A percentile compares a stretch with the other conserved stretches of the same genome.
These are phyloP conservation scores for Apodemia duryi DNA, from an alignment of 2,888 invertebrate genomes.

Conservation along the genomic window DNA sequence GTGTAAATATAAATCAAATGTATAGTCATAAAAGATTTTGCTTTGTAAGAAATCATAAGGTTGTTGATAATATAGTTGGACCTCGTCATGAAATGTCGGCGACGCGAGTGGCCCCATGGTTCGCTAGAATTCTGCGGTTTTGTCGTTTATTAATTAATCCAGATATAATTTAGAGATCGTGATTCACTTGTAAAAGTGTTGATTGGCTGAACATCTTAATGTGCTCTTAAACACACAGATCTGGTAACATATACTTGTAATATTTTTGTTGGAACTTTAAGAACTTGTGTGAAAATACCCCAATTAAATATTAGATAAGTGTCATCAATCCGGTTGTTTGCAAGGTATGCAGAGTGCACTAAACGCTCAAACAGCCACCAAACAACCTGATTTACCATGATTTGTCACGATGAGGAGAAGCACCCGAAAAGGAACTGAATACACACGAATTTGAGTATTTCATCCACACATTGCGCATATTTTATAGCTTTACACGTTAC, in stretches of 20 bases:
- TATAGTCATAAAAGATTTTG: too few relatives aligned
- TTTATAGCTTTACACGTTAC: too few relatives aligned
- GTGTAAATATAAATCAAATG: too few relatives aligned
- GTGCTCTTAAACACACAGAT: not conserved
- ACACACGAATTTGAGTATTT: too few relatives aligned
- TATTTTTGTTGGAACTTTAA: not conserved
- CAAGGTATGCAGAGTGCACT: too few relatives aligned
- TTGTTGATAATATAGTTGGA: too few relatives aligned
- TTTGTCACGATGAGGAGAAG: too few relatives aligned
- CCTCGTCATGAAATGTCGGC: not conserved
- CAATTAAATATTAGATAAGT: not conserved
- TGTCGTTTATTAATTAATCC: constrained; percentile 12
- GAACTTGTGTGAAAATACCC: constrained; percentile 1
- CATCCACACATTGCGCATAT: too few relatives aligned
- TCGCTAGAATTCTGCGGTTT: constrained; percentile 8
- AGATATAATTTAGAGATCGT: constrained; percentile 1
- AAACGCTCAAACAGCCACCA: too few relatives aligned
- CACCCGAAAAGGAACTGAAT: too few relatives aligned
- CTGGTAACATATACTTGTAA: not conserved
- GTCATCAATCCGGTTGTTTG: not conserved
- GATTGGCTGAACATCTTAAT: not conserved
- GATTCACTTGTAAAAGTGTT: constrained; percentile 6
- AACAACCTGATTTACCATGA: too few relatives aligned
- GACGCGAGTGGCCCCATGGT: not conserved
- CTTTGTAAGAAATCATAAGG: too few relatives aligned